Percentiles rank a stretch among this genome's conserved stretches.
Evolutionary conservation across 1,140 invertebrate species (phyloP).

Genomic region (Brevipalpus yothersi): DNA sequence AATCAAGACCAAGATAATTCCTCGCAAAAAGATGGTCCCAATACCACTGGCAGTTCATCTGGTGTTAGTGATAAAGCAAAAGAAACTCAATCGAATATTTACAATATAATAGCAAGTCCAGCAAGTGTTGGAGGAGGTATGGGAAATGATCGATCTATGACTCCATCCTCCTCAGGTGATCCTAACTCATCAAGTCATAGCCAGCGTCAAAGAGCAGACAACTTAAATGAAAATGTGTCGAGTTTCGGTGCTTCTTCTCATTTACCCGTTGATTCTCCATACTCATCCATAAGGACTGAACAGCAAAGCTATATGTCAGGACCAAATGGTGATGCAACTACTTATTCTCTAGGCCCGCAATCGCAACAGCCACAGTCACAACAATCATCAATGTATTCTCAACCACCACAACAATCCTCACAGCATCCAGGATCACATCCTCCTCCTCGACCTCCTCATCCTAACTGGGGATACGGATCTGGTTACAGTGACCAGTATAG

Average conservation of each 20-base stretch:
- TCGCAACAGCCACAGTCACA: background rate
- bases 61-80: no score
- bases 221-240: background rate
- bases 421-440: background rate
- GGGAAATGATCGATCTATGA: background rate
- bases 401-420: background rate
- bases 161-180: background rate
- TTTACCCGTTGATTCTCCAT: background rate
- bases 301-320: background rate
- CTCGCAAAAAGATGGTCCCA: background rate
- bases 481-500: constrained; percentile 1
- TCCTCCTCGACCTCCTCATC: background rate
- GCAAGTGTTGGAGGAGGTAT: background rate
- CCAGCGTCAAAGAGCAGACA: no score
- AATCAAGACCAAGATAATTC: background rate
- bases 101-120: background rate
- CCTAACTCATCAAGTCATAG: no score
- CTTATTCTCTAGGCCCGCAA: background rate
- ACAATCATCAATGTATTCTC: background rate
- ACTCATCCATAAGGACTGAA: background rate
- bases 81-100: background rate
- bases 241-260: background rate
- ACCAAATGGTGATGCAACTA: background rate
- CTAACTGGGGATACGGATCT: background rate
- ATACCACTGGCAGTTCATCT: background rate